Percentiles rank a stretch among this genome's conserved stretches.
These are phyloP conservation scores for Athalia rosae DNA, from an alignment of 2,888 invertebrate species.

Conservation along the genomic window DNA sequence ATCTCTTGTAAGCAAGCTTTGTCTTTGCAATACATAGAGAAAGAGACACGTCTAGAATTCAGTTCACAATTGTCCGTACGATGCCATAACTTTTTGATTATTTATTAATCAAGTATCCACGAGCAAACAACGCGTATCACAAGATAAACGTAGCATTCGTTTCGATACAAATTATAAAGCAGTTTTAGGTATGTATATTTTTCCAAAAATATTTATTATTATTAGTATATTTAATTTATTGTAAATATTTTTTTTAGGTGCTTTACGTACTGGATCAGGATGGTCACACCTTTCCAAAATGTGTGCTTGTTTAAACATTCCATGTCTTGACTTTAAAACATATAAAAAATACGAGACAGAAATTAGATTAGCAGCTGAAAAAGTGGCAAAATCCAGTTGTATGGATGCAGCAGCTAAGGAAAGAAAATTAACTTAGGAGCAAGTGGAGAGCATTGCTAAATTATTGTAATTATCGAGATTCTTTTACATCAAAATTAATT, in stretches of 20 bases:
- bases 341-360: slow-evolving; percentile 16
- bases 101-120: slow-evolving; percentile 2
- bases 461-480: neutral
- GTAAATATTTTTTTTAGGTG: neutral
- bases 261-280: slow-evolving; percentile 1
- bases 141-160: neutral
- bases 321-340: neutral
- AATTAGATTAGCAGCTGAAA: neutral
- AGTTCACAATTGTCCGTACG: neutral
- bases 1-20: neutral
- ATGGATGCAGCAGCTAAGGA: neutral
- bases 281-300: neutral
- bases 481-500: too few species aligned
- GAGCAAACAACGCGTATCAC: neutral
- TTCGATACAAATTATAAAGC: slow-evolving; percentile 4
- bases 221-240: neutral
- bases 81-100: slow-evolving; percentile 15
- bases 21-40: neutral
- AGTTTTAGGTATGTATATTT: neutral
- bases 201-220: neutral
- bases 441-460: neutral
- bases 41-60: neutral
- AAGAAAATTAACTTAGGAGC: neutral
- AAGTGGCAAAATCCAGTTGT: neutral
- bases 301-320: neutral